Percentiles rank a stretch among this genome's conserved stretches.
phyloP scores from a whole-genome alignment of 1,140 invertebrate genomes.

The Dryas iulia region DNA sequence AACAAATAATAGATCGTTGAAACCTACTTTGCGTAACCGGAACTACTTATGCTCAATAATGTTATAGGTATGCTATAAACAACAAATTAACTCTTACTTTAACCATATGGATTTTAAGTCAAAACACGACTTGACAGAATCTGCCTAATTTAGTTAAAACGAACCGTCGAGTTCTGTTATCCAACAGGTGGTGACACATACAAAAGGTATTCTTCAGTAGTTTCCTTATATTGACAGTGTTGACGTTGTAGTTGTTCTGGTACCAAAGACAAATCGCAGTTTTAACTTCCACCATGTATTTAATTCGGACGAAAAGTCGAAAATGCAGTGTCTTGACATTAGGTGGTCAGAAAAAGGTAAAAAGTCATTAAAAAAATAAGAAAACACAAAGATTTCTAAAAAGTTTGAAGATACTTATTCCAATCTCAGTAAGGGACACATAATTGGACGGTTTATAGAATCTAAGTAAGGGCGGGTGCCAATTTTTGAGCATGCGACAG shows the following conservation, averaged over 20 bases:
- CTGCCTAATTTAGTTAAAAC: background rate
- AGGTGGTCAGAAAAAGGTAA: too few species aligned
- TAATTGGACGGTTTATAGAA: background rate
- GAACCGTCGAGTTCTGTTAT: background rate
- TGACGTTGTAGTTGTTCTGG: too few species aligned
- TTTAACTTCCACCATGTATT: too few species aligned
- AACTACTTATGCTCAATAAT: background rate
- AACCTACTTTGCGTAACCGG: background rate
- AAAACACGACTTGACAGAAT: too few species aligned
- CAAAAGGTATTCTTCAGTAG: background rate
- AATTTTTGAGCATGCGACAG: conserved; percentile 1
- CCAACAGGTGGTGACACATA: background rate
- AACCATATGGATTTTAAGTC: too few species aligned
- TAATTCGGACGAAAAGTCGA: too few species aligned
- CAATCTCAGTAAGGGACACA: background rate
- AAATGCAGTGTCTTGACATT: too few species aligned
- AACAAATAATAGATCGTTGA: background rate
- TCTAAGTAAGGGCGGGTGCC: background rate
- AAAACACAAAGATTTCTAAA: too few species aligned
- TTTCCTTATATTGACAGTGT: background rate
- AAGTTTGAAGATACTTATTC: background rate
- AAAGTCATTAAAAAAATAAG: too few species aligned
- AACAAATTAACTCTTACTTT: too few species aligned
- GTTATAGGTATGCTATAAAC: background rate
- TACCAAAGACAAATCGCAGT: too few species aligned